These are phyloP conservation scores for Sminthopsis crassicaudata DNA, from an alignment of 2,113 vertebrate genomes.

Conservation along the genomic window DNA sequence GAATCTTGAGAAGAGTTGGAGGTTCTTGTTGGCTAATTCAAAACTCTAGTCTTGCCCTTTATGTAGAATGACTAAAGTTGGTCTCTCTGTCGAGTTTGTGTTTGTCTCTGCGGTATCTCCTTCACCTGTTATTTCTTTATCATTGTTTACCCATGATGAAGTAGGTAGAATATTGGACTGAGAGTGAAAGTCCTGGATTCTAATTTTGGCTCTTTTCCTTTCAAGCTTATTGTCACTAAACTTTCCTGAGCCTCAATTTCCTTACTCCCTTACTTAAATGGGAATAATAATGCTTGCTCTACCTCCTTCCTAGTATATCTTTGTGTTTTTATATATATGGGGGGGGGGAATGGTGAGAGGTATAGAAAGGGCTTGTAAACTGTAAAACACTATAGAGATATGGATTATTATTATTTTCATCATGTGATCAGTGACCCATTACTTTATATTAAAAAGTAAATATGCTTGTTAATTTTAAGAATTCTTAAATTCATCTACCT, in stretches of 20 bases:
- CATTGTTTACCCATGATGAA: not conserved
- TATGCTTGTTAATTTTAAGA: not conserved
- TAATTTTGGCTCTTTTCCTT: not conserved
- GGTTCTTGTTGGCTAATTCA: not conserved
- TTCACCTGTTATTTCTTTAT: not conserved
- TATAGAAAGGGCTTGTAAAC: not conserved
- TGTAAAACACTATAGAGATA: not conserved
- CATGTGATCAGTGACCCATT: not conserved
- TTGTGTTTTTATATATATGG: not conserved
- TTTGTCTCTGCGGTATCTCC: not conserved
- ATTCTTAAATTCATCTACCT: not conserved
- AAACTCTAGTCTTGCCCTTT: not conserved
- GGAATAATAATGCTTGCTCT: not conserved
- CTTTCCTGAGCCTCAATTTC: not conserved
- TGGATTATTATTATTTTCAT: not conserved
- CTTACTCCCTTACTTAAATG: constrained; percentile 1
- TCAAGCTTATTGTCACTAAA: not conserved
- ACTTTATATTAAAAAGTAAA: not conserved
- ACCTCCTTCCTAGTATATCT: not conserved
- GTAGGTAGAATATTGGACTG: not conserved
- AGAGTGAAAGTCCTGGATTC: not conserved
- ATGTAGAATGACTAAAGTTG: not conserved
- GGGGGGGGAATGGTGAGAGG: not conserved
- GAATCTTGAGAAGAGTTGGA: not conserved
- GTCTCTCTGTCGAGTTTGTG: not conserved